Percentiles rank a stretch among this genome's conserved stretches.
Evolutionary conservation across 1,140 invertebrate genomes (phyloP).

Genomic region (Leucophenga varia): DNA sequence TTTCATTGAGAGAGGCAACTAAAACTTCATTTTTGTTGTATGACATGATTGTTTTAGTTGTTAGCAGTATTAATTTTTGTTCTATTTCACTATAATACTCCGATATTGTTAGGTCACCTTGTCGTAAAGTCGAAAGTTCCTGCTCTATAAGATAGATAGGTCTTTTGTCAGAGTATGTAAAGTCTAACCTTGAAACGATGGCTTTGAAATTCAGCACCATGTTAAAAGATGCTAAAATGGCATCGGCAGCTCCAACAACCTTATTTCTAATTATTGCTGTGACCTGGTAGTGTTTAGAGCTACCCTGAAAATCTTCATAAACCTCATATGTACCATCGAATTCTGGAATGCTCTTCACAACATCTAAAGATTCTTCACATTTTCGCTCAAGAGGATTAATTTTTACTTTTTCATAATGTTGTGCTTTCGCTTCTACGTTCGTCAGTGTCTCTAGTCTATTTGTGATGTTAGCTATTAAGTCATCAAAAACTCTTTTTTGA

Average conservation of each 20-base stretch:
- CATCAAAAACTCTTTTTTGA: too few relatives aligned
- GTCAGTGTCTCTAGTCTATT: too few relatives aligned
- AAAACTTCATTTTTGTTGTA: background rate
- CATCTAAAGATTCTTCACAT: conserved; percentile 10
- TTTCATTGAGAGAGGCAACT: conserved; percentile 3
- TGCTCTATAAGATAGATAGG: conserved; percentile 15
- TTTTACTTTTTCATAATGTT: too few relatives aligned
- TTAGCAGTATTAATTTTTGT: conserved; percentile 6
- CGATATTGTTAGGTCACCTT: conserved; percentile 2
- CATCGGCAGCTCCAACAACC: conserved; percentile 6
- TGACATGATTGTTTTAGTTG: conserved; percentile 6
- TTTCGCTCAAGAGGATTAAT: too few relatives aligned
- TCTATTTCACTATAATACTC: conserved; percentile 3
- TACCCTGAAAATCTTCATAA: too few relatives aligned
- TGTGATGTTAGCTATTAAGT: too few relatives aligned
- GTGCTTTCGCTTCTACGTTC: too few relatives aligned
- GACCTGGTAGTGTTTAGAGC: conserved; percentile 12
- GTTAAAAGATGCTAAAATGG: conserved; percentile 13
- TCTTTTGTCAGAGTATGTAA: conserved; percentile 17
- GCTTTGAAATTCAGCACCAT: conserved; percentile 20
- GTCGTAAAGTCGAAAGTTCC: conserved; percentile 7
- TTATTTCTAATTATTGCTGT: conserved; percentile 18
- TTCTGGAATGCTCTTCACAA: conserved; percentile 12
- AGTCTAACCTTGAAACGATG: conserved; percentile 16
- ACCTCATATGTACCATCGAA: conserved; percentile 5